phyloP scores from a whole-genome alignment of 2,113 vertebrate genomes.

The Mionectes macconnelli region DNA sequence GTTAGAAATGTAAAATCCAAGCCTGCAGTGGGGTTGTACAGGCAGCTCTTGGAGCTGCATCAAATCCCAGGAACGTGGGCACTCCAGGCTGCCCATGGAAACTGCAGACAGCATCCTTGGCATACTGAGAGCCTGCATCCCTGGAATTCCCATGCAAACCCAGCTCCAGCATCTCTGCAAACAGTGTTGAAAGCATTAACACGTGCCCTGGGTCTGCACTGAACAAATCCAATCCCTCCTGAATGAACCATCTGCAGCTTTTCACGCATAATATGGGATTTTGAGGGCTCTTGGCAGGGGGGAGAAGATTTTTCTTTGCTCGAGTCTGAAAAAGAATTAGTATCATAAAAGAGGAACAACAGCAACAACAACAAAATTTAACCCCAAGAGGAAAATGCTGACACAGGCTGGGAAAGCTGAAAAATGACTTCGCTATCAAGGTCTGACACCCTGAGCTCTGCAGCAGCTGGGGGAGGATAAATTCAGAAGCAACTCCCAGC shows the following conservation, averaged over 20 bases:
- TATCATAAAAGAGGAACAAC: not conserved
- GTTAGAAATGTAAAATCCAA: not conserved
- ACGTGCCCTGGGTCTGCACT: accelerated
- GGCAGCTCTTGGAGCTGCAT: not conserved
- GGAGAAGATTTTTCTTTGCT: not conserved
- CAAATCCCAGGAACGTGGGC: not conserved
- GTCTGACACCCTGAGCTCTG: not conserved
- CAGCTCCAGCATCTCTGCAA: accelerated
- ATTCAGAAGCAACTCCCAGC: not conserved
- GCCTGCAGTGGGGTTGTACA: not conserved
- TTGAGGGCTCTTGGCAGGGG: not conserved
- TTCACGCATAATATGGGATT: accelerated
- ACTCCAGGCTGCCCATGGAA: not conserved
- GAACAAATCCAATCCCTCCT: not conserved
- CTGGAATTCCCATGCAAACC: not conserved
- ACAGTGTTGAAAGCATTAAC: accelerated
- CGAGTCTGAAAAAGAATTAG: not conserved
- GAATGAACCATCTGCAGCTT: not conserved
- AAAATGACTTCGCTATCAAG: not conserved
- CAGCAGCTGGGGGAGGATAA: not conserved
- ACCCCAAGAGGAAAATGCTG: not conserved
- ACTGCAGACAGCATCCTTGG: not conserved
- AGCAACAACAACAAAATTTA: not conserved
- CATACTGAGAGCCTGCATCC: not conserved
- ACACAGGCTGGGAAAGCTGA: not conserved